phyloP scores from a whole-genome alignment of 2,888 invertebrate species.

The Bombylius discolor region DNA sequence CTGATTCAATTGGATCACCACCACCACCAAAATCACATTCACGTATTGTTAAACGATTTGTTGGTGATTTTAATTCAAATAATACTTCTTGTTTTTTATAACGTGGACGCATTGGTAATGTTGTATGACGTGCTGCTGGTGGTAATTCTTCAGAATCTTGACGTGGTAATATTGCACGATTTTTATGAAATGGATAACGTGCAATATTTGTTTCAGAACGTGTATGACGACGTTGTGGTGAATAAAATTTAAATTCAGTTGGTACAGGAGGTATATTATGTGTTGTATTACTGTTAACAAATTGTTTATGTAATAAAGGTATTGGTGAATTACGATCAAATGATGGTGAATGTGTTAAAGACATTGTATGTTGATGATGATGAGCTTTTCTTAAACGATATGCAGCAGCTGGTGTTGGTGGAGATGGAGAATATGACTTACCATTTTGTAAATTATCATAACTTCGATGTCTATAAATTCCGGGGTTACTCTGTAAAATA shows the following conservation, averaged over 20 bases:
- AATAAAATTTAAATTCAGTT: slow-evolving; percentile 34
- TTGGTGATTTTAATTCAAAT: slow-evolving; percentile 35
- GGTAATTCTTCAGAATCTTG: slow-evolving; percentile 32
- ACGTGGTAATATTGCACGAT: slow-evolving; percentile 28
- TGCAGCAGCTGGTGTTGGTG: slow-evolving; percentile 25
- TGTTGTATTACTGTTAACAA: slow-evolving; percentile 14
- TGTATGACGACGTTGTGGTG: slow-evolving; percentile 26
- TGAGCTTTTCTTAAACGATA: slow-evolving; percentile 26
- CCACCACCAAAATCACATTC: slow-evolving; percentile 38
- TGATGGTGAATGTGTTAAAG: slow-evolving; percentile 34
- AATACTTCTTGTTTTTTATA: slow-evolving; percentile 33
- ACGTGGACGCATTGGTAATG: slow-evolving; percentile 29
- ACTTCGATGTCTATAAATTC: slow-evolving; percentile 34
- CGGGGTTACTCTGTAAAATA: slow-evolving; percentile 22
- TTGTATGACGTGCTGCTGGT: slow-evolving; percentile 30
- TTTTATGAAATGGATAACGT: slow-evolving; percentile 34
- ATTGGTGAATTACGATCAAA: slow-evolving; percentile 32
- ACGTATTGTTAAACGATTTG: slow-evolving; percentile 34
- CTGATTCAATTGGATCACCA: slow-evolving; percentile 36
- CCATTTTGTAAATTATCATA: slow-evolving; percentile 38
- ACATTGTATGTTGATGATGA: slow-evolving; percentile 17
- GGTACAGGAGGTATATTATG: slow-evolving; percentile 29
- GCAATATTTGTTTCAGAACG: slow-evolving; percentile 25
- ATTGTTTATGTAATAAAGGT: slow-evolving; percentile 30
- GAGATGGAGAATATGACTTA: slow-evolving; percentile 33